These are phyloP conservation scores for Cacoxenus indagator DNA, from an alignment of 2,888 invertebrate genomes.

Conservation along the genomic window DNA sequence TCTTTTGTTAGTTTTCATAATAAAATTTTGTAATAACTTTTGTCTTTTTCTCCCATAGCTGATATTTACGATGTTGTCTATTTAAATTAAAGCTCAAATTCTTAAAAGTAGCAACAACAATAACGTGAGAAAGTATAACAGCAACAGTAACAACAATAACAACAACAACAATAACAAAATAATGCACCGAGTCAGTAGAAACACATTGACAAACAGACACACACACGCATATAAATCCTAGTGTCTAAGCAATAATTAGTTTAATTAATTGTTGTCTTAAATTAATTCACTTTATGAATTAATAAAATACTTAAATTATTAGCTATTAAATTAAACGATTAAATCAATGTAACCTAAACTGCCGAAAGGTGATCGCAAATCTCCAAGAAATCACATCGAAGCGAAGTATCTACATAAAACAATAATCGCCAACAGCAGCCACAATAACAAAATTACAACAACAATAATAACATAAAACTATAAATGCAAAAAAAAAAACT, in stretches of 20 bases:
- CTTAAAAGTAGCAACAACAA: too few relatives aligned
- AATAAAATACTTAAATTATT: neutral
- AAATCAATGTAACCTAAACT: neutral
- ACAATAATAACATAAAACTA: too few relatives aligned
- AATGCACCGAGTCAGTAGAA: neutral
- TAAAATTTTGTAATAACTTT: neutral
- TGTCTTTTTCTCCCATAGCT: neutral
- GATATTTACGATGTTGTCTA: neutral
- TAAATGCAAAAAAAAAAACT: too few relatives aligned
- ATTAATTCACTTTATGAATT: neutral
- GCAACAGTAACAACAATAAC: neutral
- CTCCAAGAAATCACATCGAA: neutral
- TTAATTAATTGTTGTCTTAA: too few relatives aligned
- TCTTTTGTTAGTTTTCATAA: neutral
- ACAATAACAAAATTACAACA: too few relatives aligned
- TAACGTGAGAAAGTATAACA: neutral
- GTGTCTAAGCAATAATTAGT: neutral
- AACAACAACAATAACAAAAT: neutral
- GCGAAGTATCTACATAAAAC: neutral
- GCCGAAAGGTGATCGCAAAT: neutral
- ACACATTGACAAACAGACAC: neutral
- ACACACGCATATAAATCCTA: neutral
- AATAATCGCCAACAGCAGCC: neutral
- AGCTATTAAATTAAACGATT: neutral
- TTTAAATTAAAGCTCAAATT: neutral